A percentile compares a stretch with the other conserved stretches of the same genome.
phyloP scores from a whole-genome alignment of 2,113 vertebrate genomes.

The Sapayoa aenigma region DNA sequence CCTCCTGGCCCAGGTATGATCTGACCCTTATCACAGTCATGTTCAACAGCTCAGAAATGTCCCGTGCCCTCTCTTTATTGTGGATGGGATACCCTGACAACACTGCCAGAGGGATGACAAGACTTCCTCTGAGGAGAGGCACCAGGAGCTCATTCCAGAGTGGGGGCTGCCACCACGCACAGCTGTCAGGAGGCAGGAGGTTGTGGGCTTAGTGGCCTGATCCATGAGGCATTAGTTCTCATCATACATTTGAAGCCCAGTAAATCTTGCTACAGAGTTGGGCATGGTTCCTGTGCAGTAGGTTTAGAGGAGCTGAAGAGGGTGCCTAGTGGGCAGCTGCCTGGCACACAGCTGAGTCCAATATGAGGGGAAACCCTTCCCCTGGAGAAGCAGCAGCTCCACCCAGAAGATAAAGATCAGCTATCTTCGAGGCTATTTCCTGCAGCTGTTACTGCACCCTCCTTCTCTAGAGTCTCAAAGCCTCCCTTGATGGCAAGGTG shows the following conservation, averaged over 20 bases:
- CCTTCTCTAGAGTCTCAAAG: background rate
- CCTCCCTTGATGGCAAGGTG: background rate
- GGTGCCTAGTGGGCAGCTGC: background rate
- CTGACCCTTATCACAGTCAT: background rate
- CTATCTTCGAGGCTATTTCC: background rate
- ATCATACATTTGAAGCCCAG: background rate
- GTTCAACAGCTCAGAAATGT: background rate
- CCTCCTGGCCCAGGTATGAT: background rate
- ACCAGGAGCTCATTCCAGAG: background rate
- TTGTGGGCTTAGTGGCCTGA: background rate
- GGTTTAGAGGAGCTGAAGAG: background rate
- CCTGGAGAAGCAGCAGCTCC: background rate
- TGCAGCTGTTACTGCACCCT: background rate
- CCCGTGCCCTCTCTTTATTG: background rate
- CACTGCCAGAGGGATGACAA: background rate
- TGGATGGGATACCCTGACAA: background rate
- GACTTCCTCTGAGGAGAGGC: background rate
- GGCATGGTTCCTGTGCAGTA: fast-evolving
- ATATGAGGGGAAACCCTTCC: background rate
- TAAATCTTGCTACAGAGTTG: background rate
- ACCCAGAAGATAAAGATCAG: background rate
- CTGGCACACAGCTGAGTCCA: background rate
- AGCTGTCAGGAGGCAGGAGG: background rate
- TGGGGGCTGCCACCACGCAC: background rate
- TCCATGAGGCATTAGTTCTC: background rate